A percentile compares a stretch with the other conserved stretches of the same genome.
phyloP scores from a whole-genome alignment of 2,888 invertebrate species.

The Hypselothyrea guttata region DNA sequence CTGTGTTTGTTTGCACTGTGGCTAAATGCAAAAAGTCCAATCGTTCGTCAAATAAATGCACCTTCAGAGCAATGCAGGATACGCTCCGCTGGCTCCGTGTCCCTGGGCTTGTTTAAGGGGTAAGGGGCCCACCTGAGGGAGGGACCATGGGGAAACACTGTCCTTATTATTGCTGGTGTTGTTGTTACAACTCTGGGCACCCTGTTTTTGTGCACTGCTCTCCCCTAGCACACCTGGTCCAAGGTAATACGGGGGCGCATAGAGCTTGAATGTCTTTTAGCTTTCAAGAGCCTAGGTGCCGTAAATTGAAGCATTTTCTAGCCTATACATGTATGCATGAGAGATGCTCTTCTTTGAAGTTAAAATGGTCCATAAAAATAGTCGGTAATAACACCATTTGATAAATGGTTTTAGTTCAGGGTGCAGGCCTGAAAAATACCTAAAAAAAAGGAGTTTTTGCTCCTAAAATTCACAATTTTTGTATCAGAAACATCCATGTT shows the following conservation, averaged over 20 bases:
- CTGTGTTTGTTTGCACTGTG: slow-evolving; percentile 39
- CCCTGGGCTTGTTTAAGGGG: background rate
- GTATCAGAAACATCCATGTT: no score
- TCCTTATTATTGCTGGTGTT: background rate
- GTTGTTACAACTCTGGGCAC: background rate
- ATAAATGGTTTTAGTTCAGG: no score
- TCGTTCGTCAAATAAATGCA: slow-evolving; percentile 41
- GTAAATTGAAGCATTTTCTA: no score
- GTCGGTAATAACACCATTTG: no score
- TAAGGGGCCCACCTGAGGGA: slow-evolving; percentile 14
- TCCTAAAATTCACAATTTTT: no score
- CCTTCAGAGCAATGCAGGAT: slow-evolving; percentile 10
- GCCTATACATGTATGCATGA: no score
- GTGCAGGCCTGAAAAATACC: no score
- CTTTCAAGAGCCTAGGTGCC: no score
- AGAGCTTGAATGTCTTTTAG: slow-evolving; percentile 6
- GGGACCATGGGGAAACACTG: background rate
- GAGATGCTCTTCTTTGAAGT: no score
- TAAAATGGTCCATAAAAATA: no score
- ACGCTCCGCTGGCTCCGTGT: slow-evolving; percentile 17
- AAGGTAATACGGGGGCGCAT: background rate
- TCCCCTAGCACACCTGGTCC: background rate
- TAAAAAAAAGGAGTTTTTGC: no score
- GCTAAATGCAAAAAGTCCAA: slow-evolving; percentile 66
- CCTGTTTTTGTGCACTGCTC: background rate